Conservation (phyloP, 37 sponge, comb jelly and placozoan species). For the Petrosia ficiformis region DNA sequence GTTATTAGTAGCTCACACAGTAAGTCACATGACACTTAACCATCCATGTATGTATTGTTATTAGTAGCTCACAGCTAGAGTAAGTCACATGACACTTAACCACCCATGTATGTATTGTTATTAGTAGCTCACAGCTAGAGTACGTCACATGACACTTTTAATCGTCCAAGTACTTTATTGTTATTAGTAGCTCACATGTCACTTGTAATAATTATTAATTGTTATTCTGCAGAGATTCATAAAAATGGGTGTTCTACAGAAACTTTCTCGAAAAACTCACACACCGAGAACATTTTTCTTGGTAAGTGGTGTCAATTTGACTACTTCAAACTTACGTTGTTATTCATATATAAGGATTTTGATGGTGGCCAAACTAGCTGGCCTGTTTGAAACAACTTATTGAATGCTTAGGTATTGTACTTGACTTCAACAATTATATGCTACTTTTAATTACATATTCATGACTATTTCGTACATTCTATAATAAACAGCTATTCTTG, state of each 20-base stretch:
- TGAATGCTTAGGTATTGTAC: no score
- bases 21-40: background rate
- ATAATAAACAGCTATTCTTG: no score
- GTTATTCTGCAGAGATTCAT: conserved; percentile 38
- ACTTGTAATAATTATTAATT: no score
- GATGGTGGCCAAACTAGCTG: no score
- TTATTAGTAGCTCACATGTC: conserved; percentile 19
- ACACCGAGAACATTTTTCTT: conserved; percentile 73
- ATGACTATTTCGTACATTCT: no score
- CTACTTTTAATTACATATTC: no score
- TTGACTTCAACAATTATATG: no score
- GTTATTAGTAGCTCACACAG: conserved; percentile 16
- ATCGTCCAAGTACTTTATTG: background rate
- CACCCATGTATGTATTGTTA: background rate
- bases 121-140: conserved; percentile 16
- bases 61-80: conserved; percentile 25
- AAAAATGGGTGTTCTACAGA: conserved; percentile 70
- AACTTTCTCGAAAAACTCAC: conserved; percentile 62
- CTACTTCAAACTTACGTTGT: no score
- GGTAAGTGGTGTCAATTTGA: no score
- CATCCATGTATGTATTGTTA: background rate
- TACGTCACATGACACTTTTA: background rate
- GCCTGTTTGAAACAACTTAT: no score
- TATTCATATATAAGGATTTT: no score
- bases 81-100: background rate